Conservation (phyloP, 2,113 vertebrate species). For the Atractosteus spatula region DNA sequence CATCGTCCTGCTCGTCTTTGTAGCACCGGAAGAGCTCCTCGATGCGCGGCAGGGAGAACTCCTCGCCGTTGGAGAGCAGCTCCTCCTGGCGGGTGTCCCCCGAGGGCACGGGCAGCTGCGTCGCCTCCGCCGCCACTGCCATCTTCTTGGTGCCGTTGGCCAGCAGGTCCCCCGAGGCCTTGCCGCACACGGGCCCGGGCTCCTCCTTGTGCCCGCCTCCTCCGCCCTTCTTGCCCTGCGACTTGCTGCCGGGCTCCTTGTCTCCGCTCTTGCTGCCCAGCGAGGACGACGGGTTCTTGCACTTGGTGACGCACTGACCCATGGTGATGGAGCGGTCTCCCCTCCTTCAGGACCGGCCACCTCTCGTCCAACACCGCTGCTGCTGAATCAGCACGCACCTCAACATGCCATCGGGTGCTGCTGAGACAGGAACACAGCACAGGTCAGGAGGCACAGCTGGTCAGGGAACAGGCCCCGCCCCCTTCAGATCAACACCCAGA, state of each 20-base stretch:
- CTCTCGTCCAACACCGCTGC: constrained; percentile 72
- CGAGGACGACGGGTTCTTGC: constrained; percentile 96
- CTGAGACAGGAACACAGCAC: neutral
- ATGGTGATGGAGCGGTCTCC: constrained; percentile 72
- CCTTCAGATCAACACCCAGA: no score
- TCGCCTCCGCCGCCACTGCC: constrained; percentile 74
- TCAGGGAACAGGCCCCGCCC: no score
- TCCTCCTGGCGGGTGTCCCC: constrained; percentile 75
- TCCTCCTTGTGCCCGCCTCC: constrained; percentile 82
- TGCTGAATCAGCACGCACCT: constrained; percentile 68
- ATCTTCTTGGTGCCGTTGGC: constrained; percentile 90
- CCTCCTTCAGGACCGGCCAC: constrained; percentile 67
- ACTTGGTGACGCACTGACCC: constrained; percentile 99
- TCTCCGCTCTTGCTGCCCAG: constrained; percentile 98
- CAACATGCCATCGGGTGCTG: constrained; percentile 82
- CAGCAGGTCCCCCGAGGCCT: constrained; percentile 78
- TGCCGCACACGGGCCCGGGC: constrained; percentile 62
- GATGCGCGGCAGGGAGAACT: constrained; percentile 78
- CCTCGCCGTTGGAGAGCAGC: constrained; percentile 62
- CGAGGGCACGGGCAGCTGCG: constrained; percentile 57
- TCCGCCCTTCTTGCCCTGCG: constrained; percentile 79
- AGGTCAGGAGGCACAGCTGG: no score
- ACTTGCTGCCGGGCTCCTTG: constrained; percentile 83
- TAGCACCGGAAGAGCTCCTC: constrained; percentile 89
- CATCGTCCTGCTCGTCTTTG: constrained; percentile 91